Evolutionary conservation across 2,888 invertebrate species (phyloP), one percentile per base, ranked within the genome.

Genomic region (Trisateles emortualis): DNA sequence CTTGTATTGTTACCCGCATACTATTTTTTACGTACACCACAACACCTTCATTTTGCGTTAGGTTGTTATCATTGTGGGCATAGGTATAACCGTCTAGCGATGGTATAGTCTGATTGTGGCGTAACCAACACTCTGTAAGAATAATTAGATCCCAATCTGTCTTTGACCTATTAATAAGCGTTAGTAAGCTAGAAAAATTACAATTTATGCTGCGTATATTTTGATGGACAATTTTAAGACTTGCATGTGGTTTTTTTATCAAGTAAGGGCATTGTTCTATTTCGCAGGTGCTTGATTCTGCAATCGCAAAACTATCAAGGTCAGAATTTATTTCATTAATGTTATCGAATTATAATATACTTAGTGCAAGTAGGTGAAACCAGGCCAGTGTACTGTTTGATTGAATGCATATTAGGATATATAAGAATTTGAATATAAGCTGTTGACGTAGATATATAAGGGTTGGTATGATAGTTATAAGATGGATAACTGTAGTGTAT

Each of bases 221-320:
- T n/a, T n/a, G n/a, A n/a, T n/a, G 10, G 30, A 30, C 9, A 10
- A n/a, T 3, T n/a, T n/a, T 9, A 3, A n/a, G n/a, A 1, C 0
- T 0, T 30, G 2, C 30, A 30, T 9, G 10, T 9, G n/a, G n/a
- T n/a, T n/a, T n/a, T 9, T 30, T n/a, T 10, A 30, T 30, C 10
- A 30, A 9, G 8, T n/a, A 29, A 29, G 29, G 41, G 9, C 41
- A 41, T 2, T 41, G 29, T n/a, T 41, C 41, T 16, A 41, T 41
- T 41, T 41, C 29, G 17, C 41, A 41, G 4, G 10, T 17, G 10
- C 29, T 14, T 30, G 41, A 41, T 10, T 41, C 29, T 3, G 41
- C 41, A 14, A 41, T 30, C 3, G 1, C 9, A 29, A 41, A 30
- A 3, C 10, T 6, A n/a, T 30, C 30, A 10, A 30, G 10, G n/a